Conservation (phyloP, 2,888 invertebrate genomes). For the Chromoteleia sp. region DNA sequence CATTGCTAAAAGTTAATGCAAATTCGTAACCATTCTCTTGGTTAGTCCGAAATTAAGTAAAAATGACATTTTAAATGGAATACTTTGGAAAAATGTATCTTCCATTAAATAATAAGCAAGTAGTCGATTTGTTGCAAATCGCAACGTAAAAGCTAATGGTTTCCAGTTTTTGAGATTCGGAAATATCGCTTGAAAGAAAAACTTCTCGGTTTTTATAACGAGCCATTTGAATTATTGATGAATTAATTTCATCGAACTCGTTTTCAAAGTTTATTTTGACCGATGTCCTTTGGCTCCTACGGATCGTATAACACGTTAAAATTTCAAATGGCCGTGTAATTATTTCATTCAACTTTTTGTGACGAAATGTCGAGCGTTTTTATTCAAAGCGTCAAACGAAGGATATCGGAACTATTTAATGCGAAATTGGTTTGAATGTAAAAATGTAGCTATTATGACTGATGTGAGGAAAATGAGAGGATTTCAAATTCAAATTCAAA, state of each 20-base stretch:
- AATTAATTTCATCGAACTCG: neutral
- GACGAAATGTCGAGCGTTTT: constrained; percentile 23
- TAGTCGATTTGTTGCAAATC: too few relatives aligned
- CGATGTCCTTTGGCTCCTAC: neutral
- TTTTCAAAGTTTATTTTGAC: constrained; percentile 1
- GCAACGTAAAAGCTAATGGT: too few relatives aligned
- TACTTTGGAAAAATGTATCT: too few relatives aligned
- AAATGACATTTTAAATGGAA: too few relatives aligned
- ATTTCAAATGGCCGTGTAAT: constrained; percentile 11
- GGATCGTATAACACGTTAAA: neutral
- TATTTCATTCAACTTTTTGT: constrained; percentile 13
- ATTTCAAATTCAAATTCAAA: constrained; percentile 52
- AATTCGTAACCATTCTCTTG: too few relatives aligned
- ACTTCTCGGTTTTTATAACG: too few relatives aligned
- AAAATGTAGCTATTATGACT: constrained; percentile 53
- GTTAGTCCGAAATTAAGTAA: too few relatives aligned
- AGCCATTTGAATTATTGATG: neutral
- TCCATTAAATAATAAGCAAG: too few relatives aligned
- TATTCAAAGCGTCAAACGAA: constrained; percentile 35
- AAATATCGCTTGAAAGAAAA: too few relatives aligned
- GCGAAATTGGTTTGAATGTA: constrained; percentile 52
- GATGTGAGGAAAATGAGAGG: constrained; percentile 40
- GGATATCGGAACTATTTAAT: constrained; percentile 44
- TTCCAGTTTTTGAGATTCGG: too few relatives aligned
- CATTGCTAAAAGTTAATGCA: too few relatives aligned